These are phyloP conservation scores for Rhabdophis nuchalis DNA, from an alignment of 2,797 vertebrate genomes.

Conservation along the genomic window DNA sequence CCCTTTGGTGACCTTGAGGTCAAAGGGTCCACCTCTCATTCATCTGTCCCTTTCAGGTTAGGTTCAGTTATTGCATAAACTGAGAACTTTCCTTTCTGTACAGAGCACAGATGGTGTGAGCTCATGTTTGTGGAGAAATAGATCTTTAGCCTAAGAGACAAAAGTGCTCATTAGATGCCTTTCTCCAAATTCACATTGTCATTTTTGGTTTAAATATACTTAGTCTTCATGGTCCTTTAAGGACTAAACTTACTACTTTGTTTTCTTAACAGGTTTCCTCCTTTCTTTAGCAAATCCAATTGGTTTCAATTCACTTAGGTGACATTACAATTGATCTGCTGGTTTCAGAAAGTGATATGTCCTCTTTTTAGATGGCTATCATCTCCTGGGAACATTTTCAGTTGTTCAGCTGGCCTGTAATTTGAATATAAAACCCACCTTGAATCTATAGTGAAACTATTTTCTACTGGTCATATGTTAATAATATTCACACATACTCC, in stretches of 20 bases:
- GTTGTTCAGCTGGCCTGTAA: not conserved
- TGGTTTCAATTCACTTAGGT: not conserved
- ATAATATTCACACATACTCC: not conserved
- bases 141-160: conserved; percentile 10
- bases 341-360: not conserved
- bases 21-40: not conserved
- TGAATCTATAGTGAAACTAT: not conserved
- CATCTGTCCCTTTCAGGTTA: not conserved
- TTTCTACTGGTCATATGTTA: not conserved
- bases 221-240: conserved; percentile 37
- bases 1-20: rapidly evolving
- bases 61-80: not conserved
- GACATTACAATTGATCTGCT: conserved; percentile 11
- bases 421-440: not conserved
- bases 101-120: not conserved
- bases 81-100: not conserved
- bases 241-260: not conserved
- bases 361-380: not conserved
- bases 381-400: not conserved
- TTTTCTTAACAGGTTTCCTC: conserved; percentile 15
- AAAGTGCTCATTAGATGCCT: conserved; percentile 6
- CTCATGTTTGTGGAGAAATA: not conserved
- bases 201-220: conserved; percentile 31
- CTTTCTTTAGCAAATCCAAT: conserved; percentile 6
- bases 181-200: rapidly evolving